These are phyloP conservation scores for Tichodroma muraria DNA, from an alignment of 2,113 vertebrate species.

Conservation along the genomic window DNA sequence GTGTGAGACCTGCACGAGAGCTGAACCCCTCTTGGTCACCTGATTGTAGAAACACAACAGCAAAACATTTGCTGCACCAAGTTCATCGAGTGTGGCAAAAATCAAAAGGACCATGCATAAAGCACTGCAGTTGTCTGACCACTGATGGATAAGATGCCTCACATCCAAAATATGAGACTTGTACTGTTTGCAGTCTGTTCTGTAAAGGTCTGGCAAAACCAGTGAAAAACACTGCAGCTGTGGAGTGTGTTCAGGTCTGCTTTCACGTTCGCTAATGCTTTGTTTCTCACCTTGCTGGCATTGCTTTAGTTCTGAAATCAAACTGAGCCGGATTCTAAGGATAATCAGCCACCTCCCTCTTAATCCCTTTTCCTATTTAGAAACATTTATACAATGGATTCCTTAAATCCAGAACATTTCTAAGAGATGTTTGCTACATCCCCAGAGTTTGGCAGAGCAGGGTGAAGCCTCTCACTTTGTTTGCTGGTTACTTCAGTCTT, in stretches of 20 bases:
- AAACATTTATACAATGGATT: neutral
- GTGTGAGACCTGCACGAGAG: rapidly evolving
- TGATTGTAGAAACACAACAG: neutral
- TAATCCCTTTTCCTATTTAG: neutral
- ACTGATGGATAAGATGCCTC: neutral
- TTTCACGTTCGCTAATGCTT: neutral
- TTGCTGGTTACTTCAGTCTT: slow-evolving; percentile 17
- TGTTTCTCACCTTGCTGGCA: neutral
- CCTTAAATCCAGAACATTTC: neutral
- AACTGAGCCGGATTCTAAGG: neutral
- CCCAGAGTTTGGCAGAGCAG: neutral
- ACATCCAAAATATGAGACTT: rapidly evolving
- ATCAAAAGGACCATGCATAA: neutral
- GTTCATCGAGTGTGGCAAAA: neutral
- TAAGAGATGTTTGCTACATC: neutral
- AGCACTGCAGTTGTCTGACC: neutral
- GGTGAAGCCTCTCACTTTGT: slow-evolving; percentile 41
- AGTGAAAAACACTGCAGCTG: neutral
- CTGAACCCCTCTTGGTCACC: neutral
- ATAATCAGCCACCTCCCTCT: neutral
- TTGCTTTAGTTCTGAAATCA: neutral
- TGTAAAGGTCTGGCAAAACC: neutral
- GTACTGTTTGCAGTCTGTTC: neutral
- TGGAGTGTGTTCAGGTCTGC: neutral
- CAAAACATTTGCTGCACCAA: neutral